Conservation (phyloP, 2,113 vertebrate species). For the Etheostoma spectabile region DNA sequence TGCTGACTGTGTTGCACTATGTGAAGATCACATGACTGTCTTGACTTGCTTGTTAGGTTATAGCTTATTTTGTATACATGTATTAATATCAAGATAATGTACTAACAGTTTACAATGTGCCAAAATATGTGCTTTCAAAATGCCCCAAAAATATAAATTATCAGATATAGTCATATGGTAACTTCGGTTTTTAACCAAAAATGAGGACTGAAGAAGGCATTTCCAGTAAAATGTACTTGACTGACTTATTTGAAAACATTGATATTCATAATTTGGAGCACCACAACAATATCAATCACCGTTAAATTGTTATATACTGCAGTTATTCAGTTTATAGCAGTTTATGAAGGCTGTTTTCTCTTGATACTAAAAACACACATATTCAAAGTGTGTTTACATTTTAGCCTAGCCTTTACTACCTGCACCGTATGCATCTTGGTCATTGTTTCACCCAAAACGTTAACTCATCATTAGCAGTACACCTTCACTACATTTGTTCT, state of each 20-base stretch:
- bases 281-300: neutral
- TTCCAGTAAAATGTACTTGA: neutral
- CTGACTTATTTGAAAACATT: neutral
- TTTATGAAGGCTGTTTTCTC: neutral
- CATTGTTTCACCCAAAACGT: conserved; percentile 55
- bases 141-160: neutral
- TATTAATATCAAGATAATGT: neutral
- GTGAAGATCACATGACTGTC: conserved; percentile 11
- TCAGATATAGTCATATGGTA: neutral
- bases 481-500: neutral
- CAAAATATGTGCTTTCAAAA: neutral
- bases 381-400: conserved; percentile 21
- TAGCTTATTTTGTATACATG: neutral
- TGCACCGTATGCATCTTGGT: conserved; percentile 32
- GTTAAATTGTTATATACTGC: neutral
- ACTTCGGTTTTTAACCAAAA: neutral
- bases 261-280: neutral
- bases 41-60: neutral
- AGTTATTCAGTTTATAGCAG: neutral
- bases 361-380: neutral
- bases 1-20: neutral
- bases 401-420: neutral
- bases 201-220: neutral
- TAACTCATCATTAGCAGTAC: neutral
- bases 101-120: neutral